Evolutionary conservation across 2,113 vertebrate genomes (phyloP).

Genomic region (Tupaia chinensis): DNA sequence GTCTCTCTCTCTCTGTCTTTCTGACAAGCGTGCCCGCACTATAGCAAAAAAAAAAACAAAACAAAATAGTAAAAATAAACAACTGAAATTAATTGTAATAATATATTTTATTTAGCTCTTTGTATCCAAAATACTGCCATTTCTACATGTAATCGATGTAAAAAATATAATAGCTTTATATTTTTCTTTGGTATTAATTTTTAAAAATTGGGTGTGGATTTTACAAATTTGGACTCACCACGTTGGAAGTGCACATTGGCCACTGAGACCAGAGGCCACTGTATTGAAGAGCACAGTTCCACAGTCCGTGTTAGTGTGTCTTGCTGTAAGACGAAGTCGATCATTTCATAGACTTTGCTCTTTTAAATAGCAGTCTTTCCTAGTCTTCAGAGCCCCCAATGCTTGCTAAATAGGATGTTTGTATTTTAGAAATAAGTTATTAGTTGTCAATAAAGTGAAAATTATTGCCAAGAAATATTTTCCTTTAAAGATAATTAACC

Average conservation of each 20-base stretch:
- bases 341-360: conserved; percentile 21
- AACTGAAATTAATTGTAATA: conserved; percentile 23
- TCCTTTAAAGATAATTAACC: conserved; percentile 26
- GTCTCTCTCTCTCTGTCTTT: no score
- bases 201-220: not conserved
- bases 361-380: conserved; percentile 7
- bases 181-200: conserved; percentile 24
- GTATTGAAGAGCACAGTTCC: not conserved
- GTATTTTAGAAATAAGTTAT: conserved; percentile 39
- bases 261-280: not conserved
- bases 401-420: conserved; percentile 1
- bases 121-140: conserved; percentile 21
- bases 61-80: not conserved
- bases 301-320: not conserved
- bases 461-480: not conserved
- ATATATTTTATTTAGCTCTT: conserved; percentile 11
- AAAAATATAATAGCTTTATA: not conserved
- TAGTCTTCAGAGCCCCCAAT: not conserved
- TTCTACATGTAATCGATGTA: conserved; percentile 43
- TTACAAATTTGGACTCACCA: not conserved
- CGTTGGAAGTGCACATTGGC: not conserved
- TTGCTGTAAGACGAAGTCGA: not conserved
- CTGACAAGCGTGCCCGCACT: no score
- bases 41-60: no score
- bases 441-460: conserved; percentile 50